phyloP scores from a whole-genome alignment of 2,113 vertebrate species.

The Nettapus auritus region DNA sequence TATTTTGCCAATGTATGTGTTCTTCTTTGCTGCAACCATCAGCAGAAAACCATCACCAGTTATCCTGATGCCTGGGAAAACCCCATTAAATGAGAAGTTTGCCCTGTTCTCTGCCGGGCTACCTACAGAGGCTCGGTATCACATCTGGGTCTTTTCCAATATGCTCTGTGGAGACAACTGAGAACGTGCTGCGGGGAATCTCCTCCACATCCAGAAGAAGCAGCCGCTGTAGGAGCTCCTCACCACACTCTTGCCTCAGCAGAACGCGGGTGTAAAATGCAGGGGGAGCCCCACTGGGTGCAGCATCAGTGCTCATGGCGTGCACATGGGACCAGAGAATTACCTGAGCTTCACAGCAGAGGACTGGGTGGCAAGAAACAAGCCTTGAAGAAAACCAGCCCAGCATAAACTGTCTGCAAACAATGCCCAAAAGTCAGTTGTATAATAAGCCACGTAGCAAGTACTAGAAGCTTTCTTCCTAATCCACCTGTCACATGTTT shows the following conservation, averaged over 20 bases:
- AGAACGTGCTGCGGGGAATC: neutral
- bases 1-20: neutral
- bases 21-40: neutral
- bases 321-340: neutral
- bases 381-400: neutral
- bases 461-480: constrained; percentile 26
- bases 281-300: neutral
- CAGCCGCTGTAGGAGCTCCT: neutral
- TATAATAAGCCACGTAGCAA: constrained; percentile 44
- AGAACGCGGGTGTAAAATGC: neutral
- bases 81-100: neutral
- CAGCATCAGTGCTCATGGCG: neutral
- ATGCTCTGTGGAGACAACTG: neutral
- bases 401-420: neutral
- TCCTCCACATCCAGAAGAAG: neutral
- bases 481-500: constrained; percentile 46
- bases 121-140: neutral
- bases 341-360: neutral
- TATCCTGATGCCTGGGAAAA: neutral
- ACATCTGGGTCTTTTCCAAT: neutral
- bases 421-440: constrained; percentile 16
- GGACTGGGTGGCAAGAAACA: neutral
- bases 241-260: neutral
- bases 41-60: neutral
- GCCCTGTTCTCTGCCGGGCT: neutral